Evolutionary conservation across 2,797 vertebrate species (phyloP), one percentile per base, ranked within the genome.

Genomic region (Eupleurogrammus muticus): DNA sequence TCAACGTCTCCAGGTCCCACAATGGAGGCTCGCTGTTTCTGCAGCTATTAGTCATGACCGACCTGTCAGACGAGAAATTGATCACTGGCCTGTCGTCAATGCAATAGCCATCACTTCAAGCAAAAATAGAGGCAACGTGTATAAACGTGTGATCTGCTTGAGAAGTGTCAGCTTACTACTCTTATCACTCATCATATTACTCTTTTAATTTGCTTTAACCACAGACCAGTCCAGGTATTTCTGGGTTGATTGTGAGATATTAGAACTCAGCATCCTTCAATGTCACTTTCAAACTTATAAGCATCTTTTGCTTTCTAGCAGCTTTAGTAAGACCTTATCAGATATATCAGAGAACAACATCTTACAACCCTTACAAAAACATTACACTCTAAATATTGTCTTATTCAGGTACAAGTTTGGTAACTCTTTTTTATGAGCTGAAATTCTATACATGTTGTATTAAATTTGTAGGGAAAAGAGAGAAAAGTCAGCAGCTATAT

Each of bases 1-100:
- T 93, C 94, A 89, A 93, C 91, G 90, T 91, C 89, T 93, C 66
- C 50, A 20, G 85, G 66, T 87, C 91, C 16, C 82, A 95, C 89
- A 93, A 92, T 86, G 83, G 88, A 80, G 82, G 87, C 93, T 75
- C 87, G 85, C 72, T 93, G 92, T 88, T 94, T 92, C 89, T 50
- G 47, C 84, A 94, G 84, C 91, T 86, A 93, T 96, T 92, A 94
- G 91, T 87, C 89, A 81, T 77, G 90, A 94, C 75, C 87, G 80
- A 88, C 85, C 89, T 77, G 85, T 84, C 79, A 91, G 89, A 91
- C 69, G 38, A 85, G 86, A 12, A 92, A 94, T 94, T 86, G 95
- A 95, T 92, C 81, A 78, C 72, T 17, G 66, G 79, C 64, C 80
- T 34, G 76, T 91, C 87, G 85, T 89, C 88, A 92, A 92, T 87